Evolutionary conservation across 1,140 invertebrate genomes (phyloP), one percentile per base, ranked within the genome.

Genomic region (Agraylea sexmaculata): DNA sequence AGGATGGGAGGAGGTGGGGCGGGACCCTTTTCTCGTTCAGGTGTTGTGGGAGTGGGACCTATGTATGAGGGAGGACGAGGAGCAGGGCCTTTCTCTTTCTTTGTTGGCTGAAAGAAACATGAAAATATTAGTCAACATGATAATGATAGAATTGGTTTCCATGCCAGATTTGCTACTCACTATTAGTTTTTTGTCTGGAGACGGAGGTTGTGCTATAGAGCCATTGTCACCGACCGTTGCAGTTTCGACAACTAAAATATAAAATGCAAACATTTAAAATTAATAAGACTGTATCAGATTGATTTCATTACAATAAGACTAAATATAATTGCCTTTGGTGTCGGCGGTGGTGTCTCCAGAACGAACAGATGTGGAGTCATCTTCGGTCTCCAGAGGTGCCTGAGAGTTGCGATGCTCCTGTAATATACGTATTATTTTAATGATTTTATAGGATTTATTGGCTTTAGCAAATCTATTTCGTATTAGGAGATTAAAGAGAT

Each of bases 371-470:
- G 78, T 74, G 59, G 80, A 80, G 69, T 88, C 84, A 83, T 87
- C 83, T 81, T 87, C 83, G 73, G 85, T 74, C 67, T 86, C 83
- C 76, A 85, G 77, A 55, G 78, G 80, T 66, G 84, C 74, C 66
- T 85, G 82, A 55, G 81, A 85, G 56, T 77, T 80, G 71, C 83
- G 83, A 66, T 83, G 81, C 73, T 87, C 83, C 83, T 87, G 62
- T 7, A 60, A 60, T 45, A 50, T n/a, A n/a, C n/a, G n/a, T n/a
- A n/a, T n/a, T n/a, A 17, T n/a, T n/a, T n/a, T n/a, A n/a, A n/a
- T n/a, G n/a, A n/a, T n/a, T 20, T 37, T n/a, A n/a, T n/a, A n/a
- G n/a, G n/a, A n/a, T n/a, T n/a, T n/a, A n/a, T n/a, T n/a, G n/a
- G n/a, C n/a, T n/a, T n/a, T n/a, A n/a, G n/a, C n/a, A n/a, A n/a